Evolutionary conservation across 2,888 invertebrate species (phyloP), one percentile per base, ranked within the genome.

Genomic region (Parasteatoda lunata): DNA sequence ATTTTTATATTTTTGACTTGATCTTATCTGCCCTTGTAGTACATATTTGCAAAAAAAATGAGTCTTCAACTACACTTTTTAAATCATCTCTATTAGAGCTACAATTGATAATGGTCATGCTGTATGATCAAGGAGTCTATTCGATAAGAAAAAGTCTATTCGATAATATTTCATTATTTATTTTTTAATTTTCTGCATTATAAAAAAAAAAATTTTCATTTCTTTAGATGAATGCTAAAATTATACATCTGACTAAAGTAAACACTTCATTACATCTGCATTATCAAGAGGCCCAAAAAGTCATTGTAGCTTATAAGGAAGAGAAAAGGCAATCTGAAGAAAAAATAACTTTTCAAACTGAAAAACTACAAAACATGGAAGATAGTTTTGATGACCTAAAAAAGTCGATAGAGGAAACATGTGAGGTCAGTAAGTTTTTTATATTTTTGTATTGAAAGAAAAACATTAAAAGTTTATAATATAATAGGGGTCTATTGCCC

Each of bases 261-360:
- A 86, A 86, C 30, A 71, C 80, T 9, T 48, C 59, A 13, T 66
- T 86, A 3, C 85, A 72, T 51, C 13, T 49, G n/a, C 70, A 52
- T 5, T 72, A 80, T 59, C 54, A 80, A 49, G 77, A 72, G 48
- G 66, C 77, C 7, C 80, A 76, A 66, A 72, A 65, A n/a, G 66
- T 71, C 6, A 48, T 77, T 7, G 9, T 15, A 11, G 15, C 64
- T 11, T 54, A 71, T 9, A 65, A 71, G 15, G 8, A 65, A 11
- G 77, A 86, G 69, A 80, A 77, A 45, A 71, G 13, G 54, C 76
- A 80, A 30, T 71, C 52, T 76, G 71, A 86, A 77, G 68, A 7
- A 7, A 71, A 80, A 59, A 47, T 77, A 49, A 65, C 65, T 47
- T 66, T 77, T 4, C 71, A 80, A 51, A 66, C 77, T 4, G 70